A percentile compares a stretch with the other conserved stretches of the same genome.
phyloP scores from a whole-genome alignment of 1,140 invertebrate genomes.

The Adoxophyes honmai region DNA sequence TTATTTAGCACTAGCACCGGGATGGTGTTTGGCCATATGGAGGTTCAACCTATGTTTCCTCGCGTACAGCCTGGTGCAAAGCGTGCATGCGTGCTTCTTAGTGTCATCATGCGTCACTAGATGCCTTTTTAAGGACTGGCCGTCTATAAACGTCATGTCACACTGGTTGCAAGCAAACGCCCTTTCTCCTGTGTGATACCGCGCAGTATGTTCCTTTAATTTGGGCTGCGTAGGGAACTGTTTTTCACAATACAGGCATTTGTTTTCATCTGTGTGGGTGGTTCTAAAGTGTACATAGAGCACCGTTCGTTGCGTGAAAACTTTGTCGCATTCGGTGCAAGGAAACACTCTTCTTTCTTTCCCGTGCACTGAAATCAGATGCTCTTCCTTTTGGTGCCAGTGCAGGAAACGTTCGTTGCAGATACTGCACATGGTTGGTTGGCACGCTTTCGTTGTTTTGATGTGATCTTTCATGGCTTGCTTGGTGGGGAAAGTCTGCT shows the following conservation, averaged over 20 bases:
- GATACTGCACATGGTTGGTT: neutral
- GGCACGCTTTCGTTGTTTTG: neutral
- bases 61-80: neutral
- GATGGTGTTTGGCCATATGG: neutral
- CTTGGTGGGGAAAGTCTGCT: neutral
- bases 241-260: neutral
- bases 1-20: conserved; percentile 1
- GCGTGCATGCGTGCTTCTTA: neutral
- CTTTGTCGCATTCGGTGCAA: neutral
- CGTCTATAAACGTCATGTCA: neutral
- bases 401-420: conserved; percentile 2
- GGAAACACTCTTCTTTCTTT: neutral
- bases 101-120: neutral
- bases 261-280: neutral
- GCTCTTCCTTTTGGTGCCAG: neutral
- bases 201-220: neutral
- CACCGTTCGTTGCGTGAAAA: neutral
- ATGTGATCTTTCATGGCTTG: neutral
- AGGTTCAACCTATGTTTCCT: neutral
- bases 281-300: conserved; percentile 9
- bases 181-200: neutral
- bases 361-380: conserved; percentile 4
- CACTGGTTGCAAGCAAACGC: neutral
- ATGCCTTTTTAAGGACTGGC: neutral
- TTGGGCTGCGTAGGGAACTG: neutral